Evolutionary conservation across 2,797 vertebrate species (phyloP), one percentile per base, ranked within the genome.

Genomic region (Molossus alvarezi): DNA sequence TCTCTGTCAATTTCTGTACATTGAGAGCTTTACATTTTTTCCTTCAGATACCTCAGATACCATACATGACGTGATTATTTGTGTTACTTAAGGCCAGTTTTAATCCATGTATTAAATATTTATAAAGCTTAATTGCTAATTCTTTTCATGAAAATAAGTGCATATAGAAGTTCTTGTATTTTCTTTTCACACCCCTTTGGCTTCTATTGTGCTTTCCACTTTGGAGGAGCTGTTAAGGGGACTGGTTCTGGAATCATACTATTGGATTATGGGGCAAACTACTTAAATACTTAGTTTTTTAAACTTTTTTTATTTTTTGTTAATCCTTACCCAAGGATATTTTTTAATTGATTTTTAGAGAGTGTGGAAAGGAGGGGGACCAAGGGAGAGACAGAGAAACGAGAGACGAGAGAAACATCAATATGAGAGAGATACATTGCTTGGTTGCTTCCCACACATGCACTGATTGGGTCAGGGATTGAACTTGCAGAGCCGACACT

Each of bases 51-150:
- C 13, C 62, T 60, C n/a, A 75, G 25, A 45, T 82, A 60, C 9
- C 69, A 27, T 62, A 76, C 4, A 0, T 84, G n/a, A 48, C 15
- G n/a, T 72, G 51, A 81, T 85, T 7, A 27, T 71, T 12, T 12
- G 29, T 90, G 8, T 94, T 85, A 58, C 15, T 69, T 71, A 71
- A 57, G 51, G 29, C 41, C 45, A 23, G 12, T 79, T 90, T 90
- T 29, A 1, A 20, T 86, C 10, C 11, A 87, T 73, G 8, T 72
- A 25, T 33, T 93, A 48, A 72, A 62, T 88, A 73, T 76, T 92
- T 71, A 0, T 81, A 62, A 97, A 62, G n/a, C 53, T 93, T 84
- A 51, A 57, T 86, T 94, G 94, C 55, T 88, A 67, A 51, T 72
- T 81, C 65, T 86, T 90, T 12, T 73, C 93, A 65, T 45, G 64